These are phyloP conservation scores for Bombus balteatus DNA, from an alignment of 1,140 invertebrate species.

Conservation along the genomic window DNA sequence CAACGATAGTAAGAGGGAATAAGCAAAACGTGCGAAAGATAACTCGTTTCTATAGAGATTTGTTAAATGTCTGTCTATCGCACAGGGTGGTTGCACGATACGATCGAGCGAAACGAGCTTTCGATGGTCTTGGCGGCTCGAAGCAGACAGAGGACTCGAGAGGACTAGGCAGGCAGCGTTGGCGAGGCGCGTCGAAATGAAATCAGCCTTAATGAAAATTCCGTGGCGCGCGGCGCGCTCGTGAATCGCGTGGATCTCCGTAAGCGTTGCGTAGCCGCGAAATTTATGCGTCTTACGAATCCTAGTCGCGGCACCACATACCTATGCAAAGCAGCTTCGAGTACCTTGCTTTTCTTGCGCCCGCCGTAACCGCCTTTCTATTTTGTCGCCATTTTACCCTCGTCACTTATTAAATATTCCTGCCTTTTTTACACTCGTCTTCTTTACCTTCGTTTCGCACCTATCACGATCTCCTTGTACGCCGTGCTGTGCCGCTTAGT, in stretches of 20 bases:
- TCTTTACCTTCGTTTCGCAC: background rate
- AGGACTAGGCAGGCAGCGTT: constrained; percentile 4
- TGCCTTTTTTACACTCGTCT: background rate
- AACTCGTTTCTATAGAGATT: too few species aligned
- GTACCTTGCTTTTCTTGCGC: constrained; percentile 21
- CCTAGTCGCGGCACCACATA: constrained; percentile 34
- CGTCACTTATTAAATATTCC: constrained; percentile 12
- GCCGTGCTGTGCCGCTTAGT: accelerated
- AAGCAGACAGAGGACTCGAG: background rate
- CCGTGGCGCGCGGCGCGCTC: constrained; percentile 30
- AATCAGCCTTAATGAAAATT: constrained; percentile 65
- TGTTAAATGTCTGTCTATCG: too few species aligned
- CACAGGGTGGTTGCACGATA: too few species aligned
- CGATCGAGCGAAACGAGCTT: constrained; percentile 14
- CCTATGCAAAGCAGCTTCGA: constrained; percentile 44
- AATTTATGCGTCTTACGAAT: constrained; percentile 56
- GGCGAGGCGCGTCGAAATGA: constrained; percentile 46
- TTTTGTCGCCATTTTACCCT: background rate
- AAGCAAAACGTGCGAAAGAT: too few species aligned
- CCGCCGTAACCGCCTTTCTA: constrained; percentile 12
- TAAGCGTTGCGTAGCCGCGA: constrained; percentile 34
- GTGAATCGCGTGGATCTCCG: constrained; percentile 43
- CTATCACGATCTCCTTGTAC: accelerated
- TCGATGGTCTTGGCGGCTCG: constrained; percentile 30
- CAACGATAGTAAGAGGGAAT: too few species aligned